A percentile compares a stretch with the other conserved stretches of the same genome.
Evolutionary conservation across 2,113 vertebrate genomes (phyloP).

Genomic region (Ptilonorhynchus violaceus): DNA sequence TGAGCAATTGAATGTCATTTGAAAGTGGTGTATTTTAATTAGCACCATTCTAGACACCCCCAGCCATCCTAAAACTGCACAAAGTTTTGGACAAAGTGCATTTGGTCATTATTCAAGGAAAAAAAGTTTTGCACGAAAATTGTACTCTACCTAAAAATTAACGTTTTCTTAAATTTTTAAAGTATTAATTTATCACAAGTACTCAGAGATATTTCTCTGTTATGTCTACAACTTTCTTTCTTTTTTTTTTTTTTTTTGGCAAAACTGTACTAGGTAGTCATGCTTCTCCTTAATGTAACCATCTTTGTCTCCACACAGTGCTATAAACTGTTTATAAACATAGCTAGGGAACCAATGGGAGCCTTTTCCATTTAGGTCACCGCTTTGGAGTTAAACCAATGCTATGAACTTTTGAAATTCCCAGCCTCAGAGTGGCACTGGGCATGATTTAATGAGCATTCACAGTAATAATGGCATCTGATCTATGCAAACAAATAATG

Average conservation of each 20-base stretch:
- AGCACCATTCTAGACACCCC: background rate
- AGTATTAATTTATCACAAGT: background rate
- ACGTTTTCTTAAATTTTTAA: background rate
- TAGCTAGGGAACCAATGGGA: background rate
- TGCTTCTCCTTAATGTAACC: background rate
- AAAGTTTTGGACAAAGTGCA: background rate
- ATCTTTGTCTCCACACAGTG: background rate
- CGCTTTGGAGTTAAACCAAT: background rate
- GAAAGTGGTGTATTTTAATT: background rate
- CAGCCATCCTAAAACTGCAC: background rate
- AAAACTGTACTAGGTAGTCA: background rate
- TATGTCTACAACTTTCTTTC: background rate
- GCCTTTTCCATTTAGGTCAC: background rate
- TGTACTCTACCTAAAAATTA: background rate
- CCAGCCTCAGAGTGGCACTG: background rate
- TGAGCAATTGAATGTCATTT: background rate
- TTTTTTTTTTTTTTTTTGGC: background rate
- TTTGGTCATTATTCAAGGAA: background rate
- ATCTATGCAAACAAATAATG: constrained; percentile 36
- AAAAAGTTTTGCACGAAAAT: background rate
- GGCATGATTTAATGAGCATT: background rate
- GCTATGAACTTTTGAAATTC: background rate
- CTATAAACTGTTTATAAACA: constrained; percentile 22
- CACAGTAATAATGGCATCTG: background rate
- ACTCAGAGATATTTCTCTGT: background rate